Evolutionary conservation across 1,140 invertebrate species (phyloP), one percentile per base, ranked within the genome.

Genomic region (Cyphomyrmex costatus): DNA sequence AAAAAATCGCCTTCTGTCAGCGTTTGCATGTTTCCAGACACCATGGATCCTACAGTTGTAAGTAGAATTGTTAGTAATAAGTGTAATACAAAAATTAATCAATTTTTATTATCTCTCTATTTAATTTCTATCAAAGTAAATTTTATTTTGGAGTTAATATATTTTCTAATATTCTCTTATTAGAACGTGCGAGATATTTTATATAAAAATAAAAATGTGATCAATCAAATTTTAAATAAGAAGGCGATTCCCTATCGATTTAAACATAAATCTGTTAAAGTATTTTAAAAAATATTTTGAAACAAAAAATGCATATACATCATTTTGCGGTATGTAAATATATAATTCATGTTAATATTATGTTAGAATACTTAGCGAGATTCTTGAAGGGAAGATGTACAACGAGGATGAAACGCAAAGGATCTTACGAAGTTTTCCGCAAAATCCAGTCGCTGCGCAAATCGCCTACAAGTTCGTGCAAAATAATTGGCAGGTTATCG

Each of bases 11-110:
- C 51, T 94, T 19, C 66, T 94, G 16, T 92, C 91, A 2, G 91
- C 93, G 12, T 91, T 93, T 68, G 91, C 91, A 19, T 94, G 94
- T 53, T 94, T 94, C 71, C 91, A 94, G 79, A 90, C 89, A 12
- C 89, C 93, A 0, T 92, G 92, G 91, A 92, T 94, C 46, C 68
- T 94, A 19, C 91, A 94, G 77, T 88, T 89, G 94, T 94, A 66
- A 93, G 91, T 90, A 56, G 16, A 87, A 36, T 53, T 53, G 1
- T 19, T 19, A 53, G 56, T n/a, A 61, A 36, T n/a, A 10, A n/a
- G 2, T n/a, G n/a, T n/a, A 53, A 21, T 56, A 21, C n/a, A 51
- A 56, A 56, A 21, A 56, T 56, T n/a, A 33, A n/a, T 36, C 19
- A 33, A 33, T 36, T 42, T 36, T 21, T 42, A 33, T 65, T 65